Conservation (phyloP, 1,140 invertebrate species). For the Triops cancriformis region DNA sequence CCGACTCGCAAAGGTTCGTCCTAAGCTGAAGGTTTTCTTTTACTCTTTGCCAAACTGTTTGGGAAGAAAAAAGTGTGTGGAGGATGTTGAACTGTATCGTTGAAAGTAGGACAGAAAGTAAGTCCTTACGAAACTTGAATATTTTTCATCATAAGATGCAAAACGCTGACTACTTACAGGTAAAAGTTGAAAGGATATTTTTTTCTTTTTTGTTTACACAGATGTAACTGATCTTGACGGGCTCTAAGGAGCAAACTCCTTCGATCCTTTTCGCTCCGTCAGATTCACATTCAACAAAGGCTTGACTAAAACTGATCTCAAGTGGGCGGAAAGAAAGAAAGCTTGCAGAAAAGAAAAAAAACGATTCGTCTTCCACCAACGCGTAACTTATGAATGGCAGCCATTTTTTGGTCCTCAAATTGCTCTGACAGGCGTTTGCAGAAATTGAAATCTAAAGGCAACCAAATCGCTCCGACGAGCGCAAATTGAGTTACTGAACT, state of each 20-base stretch:
- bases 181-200: neutral
- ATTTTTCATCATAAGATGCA: neutral
- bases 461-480: too few relatives aligned
- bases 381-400: neutral
- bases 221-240: constrained; percentile 6
- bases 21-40: too few relatives aligned
- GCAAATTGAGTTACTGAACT: too few relatives aligned
- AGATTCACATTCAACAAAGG: neutral
- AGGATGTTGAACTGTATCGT: neutral
- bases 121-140: neutral
- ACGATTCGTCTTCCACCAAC: neutral
- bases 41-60: too few relatives aligned
- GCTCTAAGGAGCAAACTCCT: neutral
- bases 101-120: neutral
- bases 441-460: too few relatives aligned
- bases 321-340: neutral
- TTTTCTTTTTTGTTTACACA: neutral
- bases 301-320: neutral
- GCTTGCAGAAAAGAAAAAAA: neutral
- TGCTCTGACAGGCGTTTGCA: neutral
- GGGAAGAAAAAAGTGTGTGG: neutral
- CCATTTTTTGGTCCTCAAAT: neutral
- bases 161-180: neutral
- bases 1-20: too few relatives aligned
- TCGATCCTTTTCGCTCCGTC: neutral